A percentile compares a stretch with the other conserved stretches of the same genome.
phyloP scores from a whole-genome alignment of 2,113 vertebrate species.

The Catharus minimus region DNA sequence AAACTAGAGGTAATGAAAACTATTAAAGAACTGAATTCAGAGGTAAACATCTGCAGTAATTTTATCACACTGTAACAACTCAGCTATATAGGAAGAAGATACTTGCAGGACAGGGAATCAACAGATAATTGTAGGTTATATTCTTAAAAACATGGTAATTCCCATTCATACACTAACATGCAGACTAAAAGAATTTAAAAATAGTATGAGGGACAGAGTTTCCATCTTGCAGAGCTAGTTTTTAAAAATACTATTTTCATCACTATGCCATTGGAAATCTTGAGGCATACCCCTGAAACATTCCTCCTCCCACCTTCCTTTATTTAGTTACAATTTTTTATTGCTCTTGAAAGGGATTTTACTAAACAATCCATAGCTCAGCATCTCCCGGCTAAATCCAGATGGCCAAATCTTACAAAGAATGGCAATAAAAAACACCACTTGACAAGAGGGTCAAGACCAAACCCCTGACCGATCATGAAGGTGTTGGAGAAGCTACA shows the following conservation, averaged over 20 bases:
- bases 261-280: not conserved
- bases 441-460: not conserved
- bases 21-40: not conserved
- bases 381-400: not conserved
- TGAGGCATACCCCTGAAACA: not conserved
- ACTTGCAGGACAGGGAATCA: not conserved
- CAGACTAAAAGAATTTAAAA: not conserved
- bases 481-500: not conserved
- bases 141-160: not conserved
- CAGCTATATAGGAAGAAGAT: not conserved
- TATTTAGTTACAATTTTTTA: not conserved
- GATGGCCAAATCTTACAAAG: not conserved
- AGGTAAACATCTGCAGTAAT: not conserved
- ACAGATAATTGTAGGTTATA: not conserved
- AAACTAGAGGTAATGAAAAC: not conserved
- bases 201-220: accelerated
- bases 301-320: not conserved
- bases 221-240: not conserved
- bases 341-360: not conserved
- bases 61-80: not conserved
- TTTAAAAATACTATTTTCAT: not conserved
- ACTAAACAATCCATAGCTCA: not conserved
- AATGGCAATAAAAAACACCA: not conserved
- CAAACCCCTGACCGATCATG: not conserved
- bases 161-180: not conserved